Evolutionary conservation across 2,888 invertebrate species (phyloP).

Genomic region (Mimachlamys varia): DNA sequence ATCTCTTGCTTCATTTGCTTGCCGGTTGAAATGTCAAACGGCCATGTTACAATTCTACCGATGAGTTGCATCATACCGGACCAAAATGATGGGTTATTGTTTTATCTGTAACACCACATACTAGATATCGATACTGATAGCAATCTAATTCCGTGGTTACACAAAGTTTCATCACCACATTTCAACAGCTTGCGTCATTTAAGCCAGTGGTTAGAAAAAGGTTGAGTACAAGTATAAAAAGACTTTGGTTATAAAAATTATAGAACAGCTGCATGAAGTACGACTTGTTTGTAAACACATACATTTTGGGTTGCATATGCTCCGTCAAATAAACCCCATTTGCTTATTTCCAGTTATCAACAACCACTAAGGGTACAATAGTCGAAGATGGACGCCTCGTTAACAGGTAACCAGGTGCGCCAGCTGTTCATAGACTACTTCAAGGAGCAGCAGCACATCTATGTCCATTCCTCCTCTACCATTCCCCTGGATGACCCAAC

Average conservation of each 20-base stretch:
- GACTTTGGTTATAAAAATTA: too few species aligned
- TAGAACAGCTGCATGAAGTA: too few species aligned
- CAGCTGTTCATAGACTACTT: conserved; percentile 94
- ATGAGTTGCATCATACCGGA: background rate
- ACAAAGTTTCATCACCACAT: too few species aligned
- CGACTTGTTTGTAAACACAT: too few species aligned
- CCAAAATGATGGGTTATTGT: too few species aligned
- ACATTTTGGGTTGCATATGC: too few species aligned
- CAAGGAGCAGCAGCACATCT: conserved; percentile 90
- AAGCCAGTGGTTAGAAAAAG: too few species aligned
- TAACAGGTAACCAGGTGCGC: conserved; percentile 89
- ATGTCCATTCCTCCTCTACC: conserved; percentile 98
- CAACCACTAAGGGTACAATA: background rate
- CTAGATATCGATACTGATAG: too few species aligned
- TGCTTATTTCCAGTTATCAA: background rate
- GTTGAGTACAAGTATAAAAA: too few species aligned
- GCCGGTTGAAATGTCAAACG: background rate
- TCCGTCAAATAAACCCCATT: background rate
- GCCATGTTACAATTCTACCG: background rate
- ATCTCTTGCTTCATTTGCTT: background rate
- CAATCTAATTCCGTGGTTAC: too few species aligned
- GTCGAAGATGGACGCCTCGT: conserved; percentile 62
- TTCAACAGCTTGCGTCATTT: too few species aligned
- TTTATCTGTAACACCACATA: too few species aligned
- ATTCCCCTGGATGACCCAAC: conserved; percentile 99